Evolutionary conservation across 1,140 invertebrate species (phyloP), one percentile per base, ranked within the genome.

Genomic region (Drosophila baimaii): DNA sequence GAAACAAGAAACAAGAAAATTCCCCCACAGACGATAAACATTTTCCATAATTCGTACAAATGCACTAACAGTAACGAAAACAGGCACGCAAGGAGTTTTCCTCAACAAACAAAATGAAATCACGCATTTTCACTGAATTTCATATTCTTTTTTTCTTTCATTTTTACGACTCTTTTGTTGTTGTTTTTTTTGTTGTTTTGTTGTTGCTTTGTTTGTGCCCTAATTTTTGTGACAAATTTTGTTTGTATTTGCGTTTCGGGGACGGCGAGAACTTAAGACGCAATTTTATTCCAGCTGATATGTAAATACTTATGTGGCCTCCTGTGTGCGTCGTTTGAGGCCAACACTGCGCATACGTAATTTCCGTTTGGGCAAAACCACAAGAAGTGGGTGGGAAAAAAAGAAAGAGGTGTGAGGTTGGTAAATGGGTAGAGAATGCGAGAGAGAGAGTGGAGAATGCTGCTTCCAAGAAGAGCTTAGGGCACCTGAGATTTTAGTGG

Each of bases 61-160:
- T 52, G 35, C 62, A 52, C 46, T 29, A 21, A 37, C 33, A 44
- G 9, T 41, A 68, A 69, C 23, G n/a, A 21, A 17, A 46, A 19
- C 49, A 46, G 15, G 35, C 41, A 47, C 25, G 65, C 39, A n/a
- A 65, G 21, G 21, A 65, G 21, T 33, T 44, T 64, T 64, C 12
- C 31, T 9, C 49, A 31, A 31, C 54, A 21, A 33, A 57, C 61
- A 41, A 49, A 35, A 56, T n/a, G 63, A 81, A 84, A 85, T 81
- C 64, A 85, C 78, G 69, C 78, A 79, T 65, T 86, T 86, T 47
- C 65, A 6, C 12, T 7, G 35, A 68, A 85, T 57, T 35, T 37
- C 68, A 73, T 68, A 69, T 80, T 70, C 63, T 64, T 81, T 83
- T 77, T 84, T 66, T 77, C 73, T 73, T 80, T 70, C 63, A 68